Conservation (phyloP, 2,113 vertebrate species). For the Gorsachius goisagi region DNA sequence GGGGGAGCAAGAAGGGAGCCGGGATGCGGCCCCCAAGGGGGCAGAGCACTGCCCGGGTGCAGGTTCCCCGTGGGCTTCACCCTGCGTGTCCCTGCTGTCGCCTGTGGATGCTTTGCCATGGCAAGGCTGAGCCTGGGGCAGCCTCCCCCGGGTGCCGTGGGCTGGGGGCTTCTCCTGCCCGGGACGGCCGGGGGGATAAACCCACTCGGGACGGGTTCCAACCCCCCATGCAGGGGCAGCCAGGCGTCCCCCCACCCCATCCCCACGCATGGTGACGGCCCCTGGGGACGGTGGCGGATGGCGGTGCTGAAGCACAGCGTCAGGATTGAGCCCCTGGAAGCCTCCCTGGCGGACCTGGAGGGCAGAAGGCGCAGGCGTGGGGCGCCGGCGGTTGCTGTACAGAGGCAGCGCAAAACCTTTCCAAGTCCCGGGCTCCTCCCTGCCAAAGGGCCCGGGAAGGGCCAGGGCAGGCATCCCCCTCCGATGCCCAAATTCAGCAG, state of each 20-base stretch:
- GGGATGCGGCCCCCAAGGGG: not conserved
- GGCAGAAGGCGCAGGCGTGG: rapidly evolving
- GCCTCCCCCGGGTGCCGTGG: not conserved
- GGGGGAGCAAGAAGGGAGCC: too few species aligned
- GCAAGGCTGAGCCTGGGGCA: rapidly evolving
- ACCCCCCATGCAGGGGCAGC: rapidly evolving
- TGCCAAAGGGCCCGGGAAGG: not conserved
- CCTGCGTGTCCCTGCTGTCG: rapidly evolving
- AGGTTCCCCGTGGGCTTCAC: rapidly evolving
- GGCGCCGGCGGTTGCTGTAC: not conserved
- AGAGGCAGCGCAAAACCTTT: not conserved
- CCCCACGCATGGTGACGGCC: rapidly evolving
- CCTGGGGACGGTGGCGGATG: rapidly evolving
- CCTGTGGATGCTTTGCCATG: not conserved
- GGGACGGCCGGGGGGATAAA: rapidly evolving
- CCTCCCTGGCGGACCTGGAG: not conserved
- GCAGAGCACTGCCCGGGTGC: not conserved
- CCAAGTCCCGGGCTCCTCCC: not conserved
- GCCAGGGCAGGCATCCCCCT: not conserved
- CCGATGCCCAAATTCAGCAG: constrained; percentile 40
- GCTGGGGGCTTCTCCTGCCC: not conserved
- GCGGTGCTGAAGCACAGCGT: rapidly evolving
- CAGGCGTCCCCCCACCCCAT: not conserved
- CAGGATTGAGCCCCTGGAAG: rapidly evolving
- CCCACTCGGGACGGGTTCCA: rapidly evolving